A percentile compares a stretch with the other conserved stretches of the same genome.
These are phyloP conservation scores for Gortyna flavago DNA, from an alignment of 2,888 invertebrate genomes.

Conservation along the genomic window DNA sequence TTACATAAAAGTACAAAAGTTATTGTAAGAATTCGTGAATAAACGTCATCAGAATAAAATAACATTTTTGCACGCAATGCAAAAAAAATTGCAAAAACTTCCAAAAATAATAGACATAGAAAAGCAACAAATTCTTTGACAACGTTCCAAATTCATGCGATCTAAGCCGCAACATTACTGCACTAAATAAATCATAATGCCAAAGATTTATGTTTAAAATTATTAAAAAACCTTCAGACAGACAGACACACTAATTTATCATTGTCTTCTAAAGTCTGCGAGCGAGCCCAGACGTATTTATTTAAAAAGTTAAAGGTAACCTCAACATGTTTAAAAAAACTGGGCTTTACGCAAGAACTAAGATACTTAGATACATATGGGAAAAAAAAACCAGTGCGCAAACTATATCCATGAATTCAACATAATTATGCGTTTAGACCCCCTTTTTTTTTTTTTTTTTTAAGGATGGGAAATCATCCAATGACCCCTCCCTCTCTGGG, in stretches of 20 bases:
- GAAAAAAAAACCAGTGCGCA: no score
- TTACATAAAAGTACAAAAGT: not conserved
- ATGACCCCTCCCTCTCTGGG: no score
- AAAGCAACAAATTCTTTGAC: constrained; percentile 13
- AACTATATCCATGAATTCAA: no score
- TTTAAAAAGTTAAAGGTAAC: constrained; percentile 41
- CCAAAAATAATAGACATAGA: not conserved
- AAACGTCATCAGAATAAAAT: constrained; percentile 4
- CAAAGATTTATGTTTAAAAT: constrained; percentile 57
- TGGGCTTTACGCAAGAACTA: not conserved
- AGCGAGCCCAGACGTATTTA: constrained; percentile 30
- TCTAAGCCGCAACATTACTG: constrained; percentile 42
- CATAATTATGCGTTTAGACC: no score
- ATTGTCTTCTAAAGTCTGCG: constrained; percentile 46
- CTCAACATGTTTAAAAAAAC: not conserved
- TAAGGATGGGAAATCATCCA: no score
- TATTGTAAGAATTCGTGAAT: not conserved
- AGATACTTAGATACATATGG: no score
- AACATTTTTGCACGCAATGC: constrained; percentile 22
- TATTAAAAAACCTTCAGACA: constrained; percentile 47
- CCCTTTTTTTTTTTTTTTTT: no score
- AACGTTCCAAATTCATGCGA: constrained; percentile 42
- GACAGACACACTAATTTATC: constrained; percentile 54
- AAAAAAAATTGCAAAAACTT: constrained; percentile 4
- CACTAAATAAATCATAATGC: constrained; percentile 53